Evolutionary conservation across 1,140 invertebrate species (phyloP), one percentile per base, ranked within the genome.

Genomic region (Leptestheria dahalacensis): DNA sequence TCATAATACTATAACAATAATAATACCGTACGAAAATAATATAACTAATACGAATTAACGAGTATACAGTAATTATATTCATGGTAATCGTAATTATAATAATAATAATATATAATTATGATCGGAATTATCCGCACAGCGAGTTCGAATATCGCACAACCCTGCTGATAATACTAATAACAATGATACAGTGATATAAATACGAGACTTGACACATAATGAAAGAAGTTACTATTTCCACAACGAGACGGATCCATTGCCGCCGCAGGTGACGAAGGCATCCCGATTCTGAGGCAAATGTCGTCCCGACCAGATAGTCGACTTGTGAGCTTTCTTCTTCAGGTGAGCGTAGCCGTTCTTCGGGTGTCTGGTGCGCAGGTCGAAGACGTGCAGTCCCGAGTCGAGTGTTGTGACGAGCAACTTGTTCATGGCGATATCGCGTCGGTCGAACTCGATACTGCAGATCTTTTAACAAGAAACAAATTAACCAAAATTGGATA

Each of bases 361-460:
- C 0, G 83, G 80, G 74, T 95, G 88, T 65, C 89, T 84, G 4
- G 88, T 92, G 65, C 86, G 80, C 62, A 93, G 77, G 71, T 97
- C 91, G 70, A 84, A 96, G 1, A 94, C 79, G 70, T 88, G 84
- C 64, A 96, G 84, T 65, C 91, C 93, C 0, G 88, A 87, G 71
- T 97, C 91, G n/a, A 97, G 72, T 0, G 91, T 92, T 3, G 91
- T 92, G 0, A 83, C 90, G 1, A 91, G 83, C 54, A 97, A 69
- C 75, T 97, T 97, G 68, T 97, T 97, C 90, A 96, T 96, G 60
- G 79, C 75, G 65, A 96, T 96, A 69, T 96, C 91, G 69, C 86
- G 88, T 25, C 93, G 75, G 72, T 97, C 93, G 75, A 97, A 97
- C 72, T 97, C 89, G 12, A 92, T 50, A 56, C 78, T 78, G 67